A percentile compares a stretch with the other conserved stretches of the same genome.
Evolutionary conservation across 2,113 vertebrate species (phyloP).

Genomic region (Ochotona princeps): DNA sequence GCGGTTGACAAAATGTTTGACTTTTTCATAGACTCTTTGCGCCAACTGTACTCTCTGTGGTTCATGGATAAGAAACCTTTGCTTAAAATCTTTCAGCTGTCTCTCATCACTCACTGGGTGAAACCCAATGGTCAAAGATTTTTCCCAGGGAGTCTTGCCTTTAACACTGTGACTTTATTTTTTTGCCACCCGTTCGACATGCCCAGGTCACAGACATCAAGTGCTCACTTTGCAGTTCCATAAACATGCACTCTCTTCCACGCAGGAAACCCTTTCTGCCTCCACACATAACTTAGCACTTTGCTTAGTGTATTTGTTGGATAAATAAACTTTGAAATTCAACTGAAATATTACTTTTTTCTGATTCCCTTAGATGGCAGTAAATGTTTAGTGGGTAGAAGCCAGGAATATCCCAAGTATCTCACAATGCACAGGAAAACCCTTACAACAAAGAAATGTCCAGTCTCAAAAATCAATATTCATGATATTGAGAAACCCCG

Average conservation of each 20-base stretch:
- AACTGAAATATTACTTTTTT: background rate
- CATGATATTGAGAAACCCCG: background rate
- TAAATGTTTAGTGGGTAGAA: background rate
- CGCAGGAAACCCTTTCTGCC: background rate
- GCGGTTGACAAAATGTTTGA: constrained; percentile 66
- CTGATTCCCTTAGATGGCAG: background rate
- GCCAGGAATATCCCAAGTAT: background rate
- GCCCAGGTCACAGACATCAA: background rate
- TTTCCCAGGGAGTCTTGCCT: background rate
- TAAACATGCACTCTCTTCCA: no score
- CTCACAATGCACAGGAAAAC: background rate
- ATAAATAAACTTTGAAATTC: background rate
- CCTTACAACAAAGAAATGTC: background rate
- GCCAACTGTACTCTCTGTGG: constrained; percentile 50
- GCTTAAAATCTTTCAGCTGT: constrained; percentile 55
- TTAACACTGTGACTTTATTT: constrained; percentile 21
- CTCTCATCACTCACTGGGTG: constrained; percentile 30
- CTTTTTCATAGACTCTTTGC: constrained; percentile 61
- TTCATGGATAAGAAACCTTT: constrained; percentile 39
- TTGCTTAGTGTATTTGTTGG: background rate
- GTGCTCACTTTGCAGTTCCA: background rate
- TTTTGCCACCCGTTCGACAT: background rate
- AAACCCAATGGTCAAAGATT: background rate
- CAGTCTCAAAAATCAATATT: background rate
- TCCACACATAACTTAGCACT: background rate